phyloP scores from a whole-genome alignment of 2,113 vertebrate species.

The Oostethus manadensis region DNA sequence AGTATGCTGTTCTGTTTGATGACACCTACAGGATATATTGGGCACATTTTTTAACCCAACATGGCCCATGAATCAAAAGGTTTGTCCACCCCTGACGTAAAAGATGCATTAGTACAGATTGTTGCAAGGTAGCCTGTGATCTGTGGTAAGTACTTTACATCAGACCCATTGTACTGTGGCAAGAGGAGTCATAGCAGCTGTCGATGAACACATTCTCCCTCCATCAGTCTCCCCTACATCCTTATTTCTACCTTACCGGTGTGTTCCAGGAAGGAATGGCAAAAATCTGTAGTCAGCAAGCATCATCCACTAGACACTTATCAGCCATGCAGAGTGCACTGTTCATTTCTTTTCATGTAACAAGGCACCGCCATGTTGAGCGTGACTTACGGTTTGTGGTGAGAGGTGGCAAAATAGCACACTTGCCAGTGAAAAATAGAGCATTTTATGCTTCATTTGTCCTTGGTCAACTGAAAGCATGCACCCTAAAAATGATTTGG shows the following conservation, averaged over 20 bases:
- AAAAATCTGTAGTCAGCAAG: conserved; percentile 55
- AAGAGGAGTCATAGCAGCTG: conserved; percentile 34
- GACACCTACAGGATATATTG: too few species aligned
- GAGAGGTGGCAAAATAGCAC: conserved; percentile 11
- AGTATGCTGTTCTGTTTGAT: too few species aligned
- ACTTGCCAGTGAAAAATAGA: background rate
- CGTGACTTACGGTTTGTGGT: conserved; percentile 1
- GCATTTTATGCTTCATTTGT: conserved; percentile 22
- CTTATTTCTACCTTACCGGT: conserved; percentile 39
- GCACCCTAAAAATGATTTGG: conserved; percentile 48
- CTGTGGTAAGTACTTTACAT: conserved; percentile 37
- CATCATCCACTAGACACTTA: background rate
- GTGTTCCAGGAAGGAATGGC: conserved; percentile 36
- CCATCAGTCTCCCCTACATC: conserved; percentile 22
- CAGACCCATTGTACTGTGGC: conserved; percentile 35
- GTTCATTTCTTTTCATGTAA: conserved; percentile 1
- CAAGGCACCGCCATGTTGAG: background rate
- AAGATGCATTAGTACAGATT: background rate
- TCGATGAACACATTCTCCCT: conserved; percentile 55
- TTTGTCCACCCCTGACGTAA: too few species aligned
- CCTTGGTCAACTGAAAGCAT: conserved; percentile 49
- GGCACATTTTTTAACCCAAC: too few species aligned
- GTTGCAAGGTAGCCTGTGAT: conserved; percentile 37
- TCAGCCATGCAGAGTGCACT: background rate
- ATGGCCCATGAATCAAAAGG: too few species aligned